Conservation (phyloP, 2,113 vertebrate species). For the Entomyzon cyanotis region DNA sequence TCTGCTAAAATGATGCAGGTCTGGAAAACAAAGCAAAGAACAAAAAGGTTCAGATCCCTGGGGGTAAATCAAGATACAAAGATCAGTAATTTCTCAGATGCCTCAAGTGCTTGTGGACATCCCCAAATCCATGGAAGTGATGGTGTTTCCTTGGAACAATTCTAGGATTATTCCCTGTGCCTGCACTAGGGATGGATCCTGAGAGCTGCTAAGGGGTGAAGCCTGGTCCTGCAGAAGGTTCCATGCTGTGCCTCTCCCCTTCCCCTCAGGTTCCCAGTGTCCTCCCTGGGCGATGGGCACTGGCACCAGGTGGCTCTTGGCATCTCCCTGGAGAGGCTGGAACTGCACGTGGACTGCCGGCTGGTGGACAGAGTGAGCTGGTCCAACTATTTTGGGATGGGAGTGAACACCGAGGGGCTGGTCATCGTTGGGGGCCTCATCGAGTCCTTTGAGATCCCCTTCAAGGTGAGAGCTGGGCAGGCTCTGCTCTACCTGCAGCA, state of each 20-base stretch:
- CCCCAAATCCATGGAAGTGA: background rate
- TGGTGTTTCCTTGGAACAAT: background rate
- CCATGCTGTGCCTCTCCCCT: background rate
- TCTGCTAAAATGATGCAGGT: background rate
- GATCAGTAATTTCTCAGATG: background rate
- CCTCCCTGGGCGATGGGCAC: slow-evolving; percentile 75
- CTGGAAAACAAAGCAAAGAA: background rate
- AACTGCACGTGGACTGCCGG: slow-evolving; percentile 83
- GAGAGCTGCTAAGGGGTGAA: background rate
- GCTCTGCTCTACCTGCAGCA: background rate
- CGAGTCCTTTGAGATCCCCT: slow-evolving; percentile 82
- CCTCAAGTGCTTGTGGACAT: background rate
- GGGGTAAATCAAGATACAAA: background rate
- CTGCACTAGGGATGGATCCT: background rate
- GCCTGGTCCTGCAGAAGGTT: background rate
- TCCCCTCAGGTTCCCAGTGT: slow-evolving; percentile 79
- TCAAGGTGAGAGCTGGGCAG: slow-evolving; percentile 75
- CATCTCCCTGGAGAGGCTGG: slow-evolving; percentile 77
- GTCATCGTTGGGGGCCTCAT: slow-evolving; percentile 82
- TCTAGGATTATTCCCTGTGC: background rate
- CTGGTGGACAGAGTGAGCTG: slow-evolving; percentile 85
- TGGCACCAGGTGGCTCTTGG: slow-evolving; percentile 85
- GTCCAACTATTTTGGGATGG: slow-evolving; percentile 77
- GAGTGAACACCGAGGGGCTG: slow-evolving; percentile 77
- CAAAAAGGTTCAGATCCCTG: background rate